phyloP scores from a whole-genome alignment of 1,140 invertebrate species.

The Hylaeus anthracinus region DNA sequence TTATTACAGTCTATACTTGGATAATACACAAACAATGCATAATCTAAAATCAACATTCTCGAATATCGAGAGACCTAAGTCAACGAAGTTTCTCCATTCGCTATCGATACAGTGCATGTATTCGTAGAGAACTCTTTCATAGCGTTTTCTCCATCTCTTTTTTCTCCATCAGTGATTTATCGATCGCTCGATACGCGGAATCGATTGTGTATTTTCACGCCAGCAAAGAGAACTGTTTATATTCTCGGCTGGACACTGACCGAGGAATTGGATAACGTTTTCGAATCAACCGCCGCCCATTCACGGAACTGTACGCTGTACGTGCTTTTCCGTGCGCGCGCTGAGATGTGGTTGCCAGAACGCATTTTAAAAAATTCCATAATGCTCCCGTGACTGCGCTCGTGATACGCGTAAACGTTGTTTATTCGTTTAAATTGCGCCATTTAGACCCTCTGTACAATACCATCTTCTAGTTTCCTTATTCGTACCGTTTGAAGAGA shows the following conservation, averaged over 20 bases:
- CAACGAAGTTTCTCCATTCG: no score
- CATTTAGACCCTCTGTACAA: no score
- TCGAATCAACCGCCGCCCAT: constrained; percentile 55
- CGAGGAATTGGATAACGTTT: constrained; percentile 58
- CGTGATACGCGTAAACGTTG: constrained; percentile 14
- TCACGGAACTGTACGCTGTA: constrained; percentile 46
- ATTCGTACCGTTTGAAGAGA: no score
- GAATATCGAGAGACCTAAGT: no score
- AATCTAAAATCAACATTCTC: no score
- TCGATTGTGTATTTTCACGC: neutral
- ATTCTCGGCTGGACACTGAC: constrained; percentile 34
- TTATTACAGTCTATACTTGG: no score
- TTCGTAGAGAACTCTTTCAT: no score
- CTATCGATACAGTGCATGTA: no score
- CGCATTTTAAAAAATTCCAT: constrained; percentile 43
- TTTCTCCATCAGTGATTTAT: neutral
- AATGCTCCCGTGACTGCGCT: constrained; percentile 22
- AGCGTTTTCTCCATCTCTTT: neutral
- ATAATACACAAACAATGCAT: no score
- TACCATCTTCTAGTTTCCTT: no score
- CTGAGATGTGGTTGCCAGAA: neutral
- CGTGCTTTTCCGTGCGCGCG: constrained; percentile 46
- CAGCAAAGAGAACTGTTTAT: neutral
- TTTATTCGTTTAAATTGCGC: no score
- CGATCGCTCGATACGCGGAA: neutral